Percentiles rank a stretch among this genome's conserved stretches.
These are phyloP conservation scores for Rhinoptilus africanus DNA, from an alignment of 2,113 vertebrate genomes.

Conservation along the genomic window DNA sequence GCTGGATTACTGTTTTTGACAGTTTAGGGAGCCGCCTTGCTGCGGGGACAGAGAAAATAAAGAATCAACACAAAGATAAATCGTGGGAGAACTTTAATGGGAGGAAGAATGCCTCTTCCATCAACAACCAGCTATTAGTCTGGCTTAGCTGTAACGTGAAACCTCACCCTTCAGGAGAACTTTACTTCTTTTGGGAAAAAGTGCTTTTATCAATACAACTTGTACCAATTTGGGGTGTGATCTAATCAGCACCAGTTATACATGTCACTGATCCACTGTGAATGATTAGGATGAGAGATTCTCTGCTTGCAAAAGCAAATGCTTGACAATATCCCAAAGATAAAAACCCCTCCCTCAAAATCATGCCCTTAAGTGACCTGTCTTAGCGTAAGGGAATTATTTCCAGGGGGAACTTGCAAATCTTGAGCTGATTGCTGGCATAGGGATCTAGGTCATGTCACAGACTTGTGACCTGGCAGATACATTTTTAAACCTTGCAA, in stretches of 20 bases:
- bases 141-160: neutral
- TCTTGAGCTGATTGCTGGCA: rapidly evolving
- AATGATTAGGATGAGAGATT: neutral
- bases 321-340: neutral
- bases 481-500: neutral
- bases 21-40: neutral
- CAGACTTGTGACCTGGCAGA: neutral
- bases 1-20: neutral
- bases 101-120: neutral
- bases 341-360: neutral
- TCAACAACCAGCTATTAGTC: neutral
- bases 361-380: neutral
- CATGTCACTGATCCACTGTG: neutral
- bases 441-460: neutral
- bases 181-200: neutral
- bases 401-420: neutral
- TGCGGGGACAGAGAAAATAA: neutral
- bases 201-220: neutral
- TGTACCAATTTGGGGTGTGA: neutral
- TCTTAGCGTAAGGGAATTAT: neutral
- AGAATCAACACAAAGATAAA: neutral
- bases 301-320: neutral
- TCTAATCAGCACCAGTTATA: neutral
- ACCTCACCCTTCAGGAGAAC: neutral
- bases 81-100: neutral